Evolutionary conservation across 2,113 vertebrate species (phyloP).

Genomic region (Crotalus tigris): DNA sequence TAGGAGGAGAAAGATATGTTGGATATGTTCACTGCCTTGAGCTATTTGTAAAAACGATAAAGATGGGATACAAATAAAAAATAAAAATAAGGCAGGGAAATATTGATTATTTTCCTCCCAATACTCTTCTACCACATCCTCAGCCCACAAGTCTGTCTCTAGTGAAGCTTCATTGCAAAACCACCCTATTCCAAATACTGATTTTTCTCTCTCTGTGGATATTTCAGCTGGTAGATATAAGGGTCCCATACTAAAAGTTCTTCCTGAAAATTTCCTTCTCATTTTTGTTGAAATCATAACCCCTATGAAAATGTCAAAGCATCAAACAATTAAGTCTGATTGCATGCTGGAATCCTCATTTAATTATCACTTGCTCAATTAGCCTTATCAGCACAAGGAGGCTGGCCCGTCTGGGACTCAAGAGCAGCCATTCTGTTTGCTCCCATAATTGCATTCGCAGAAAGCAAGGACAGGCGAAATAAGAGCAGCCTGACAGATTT

Average conservation of each 20-base stretch:
- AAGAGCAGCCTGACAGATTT: slow-evolving; percentile 67
- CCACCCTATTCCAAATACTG: not conserved
- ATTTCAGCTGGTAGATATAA: not conserved
- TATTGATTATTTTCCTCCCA: not conserved
- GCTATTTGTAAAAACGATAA: not conserved
- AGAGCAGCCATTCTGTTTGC: slow-evolving; percentile 74
- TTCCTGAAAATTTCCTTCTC: slow-evolving; percentile 49
- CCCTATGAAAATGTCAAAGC: slow-evolving; percentile 56
- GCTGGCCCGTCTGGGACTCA: slow-evolving; percentile 67
- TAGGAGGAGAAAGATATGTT: not conserved
- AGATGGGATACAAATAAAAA: not conserved
- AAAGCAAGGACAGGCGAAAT: slow-evolving; percentile 64
- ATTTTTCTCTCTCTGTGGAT: not conserved
- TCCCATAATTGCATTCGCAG: slow-evolving; percentile 77
- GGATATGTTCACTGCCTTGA: not conserved
- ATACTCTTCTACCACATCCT: not conserved
- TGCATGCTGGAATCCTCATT: slow-evolving; percentile 77
- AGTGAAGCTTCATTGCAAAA: not conserved
- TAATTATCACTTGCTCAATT: slow-evolving; percentile 74
- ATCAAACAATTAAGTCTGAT: slow-evolving; percentile 69
- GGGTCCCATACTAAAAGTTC: slow-evolving; percentile 7
- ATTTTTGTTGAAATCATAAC: slow-evolving; percentile 55
- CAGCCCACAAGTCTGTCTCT: not conserved
- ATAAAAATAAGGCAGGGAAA: not conserved
- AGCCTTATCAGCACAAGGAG: slow-evolving; percentile 78